phyloP scores from a whole-genome alignment of 2,888 invertebrate species.

The Cryptophagus acutangulus region DNA sequence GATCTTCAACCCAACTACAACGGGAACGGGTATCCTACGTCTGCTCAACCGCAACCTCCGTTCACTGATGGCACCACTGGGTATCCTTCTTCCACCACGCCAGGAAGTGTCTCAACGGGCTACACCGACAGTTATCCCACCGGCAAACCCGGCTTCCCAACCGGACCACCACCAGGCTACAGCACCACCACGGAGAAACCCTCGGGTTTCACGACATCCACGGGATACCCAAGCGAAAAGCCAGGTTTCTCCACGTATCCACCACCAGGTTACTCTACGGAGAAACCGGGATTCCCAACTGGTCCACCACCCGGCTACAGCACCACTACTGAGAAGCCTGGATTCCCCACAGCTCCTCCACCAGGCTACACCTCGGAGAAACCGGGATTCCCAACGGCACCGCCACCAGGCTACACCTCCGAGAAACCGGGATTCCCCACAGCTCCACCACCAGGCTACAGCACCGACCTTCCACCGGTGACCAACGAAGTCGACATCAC shows the following conservation, averaged over 20 bases:
- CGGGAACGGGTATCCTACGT: slow-evolving; percentile 10
- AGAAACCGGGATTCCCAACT: background rate
- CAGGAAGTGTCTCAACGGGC: slow-evolving; percentile 15
- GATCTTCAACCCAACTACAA: slow-evolving; percentile 12
- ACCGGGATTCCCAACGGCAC: background rate
- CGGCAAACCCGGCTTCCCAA: slow-evolving; percentile 27
- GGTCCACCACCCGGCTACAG: slow-evolving; percentile 11
- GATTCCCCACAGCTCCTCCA: slow-evolving; percentile 15
- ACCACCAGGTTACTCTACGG: slow-evolving; percentile 12
- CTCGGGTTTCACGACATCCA: slow-evolving; percentile 11
- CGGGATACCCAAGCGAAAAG: slow-evolving; percentile 15
- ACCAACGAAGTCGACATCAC: slow-evolving; percentile 17
- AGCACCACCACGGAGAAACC: slow-evolving; percentile 13
- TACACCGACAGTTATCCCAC: slow-evolving; percentile 25
- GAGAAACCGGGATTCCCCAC: slow-evolving; percentile 14
- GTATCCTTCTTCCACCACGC: slow-evolving; percentile 17
- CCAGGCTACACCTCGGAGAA: slow-evolving; percentile 11
- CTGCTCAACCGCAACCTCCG: slow-evolving; percentile 11
- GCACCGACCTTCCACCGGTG: slow-evolving; percentile 10
- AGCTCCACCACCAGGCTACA: slow-evolving; percentile 9
- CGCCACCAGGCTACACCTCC: slow-evolving; percentile 16
- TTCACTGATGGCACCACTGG: slow-evolving; percentile 25
- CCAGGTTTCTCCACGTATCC: slow-evolving; percentile 16
- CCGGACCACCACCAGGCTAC: slow-evolving; percentile 27
- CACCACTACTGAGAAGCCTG: no score